Evolutionary conservation across 1,140 invertebrate species (phyloP), one percentile per base, ranked within the genome.

Genomic region (Panagrolaimus sp.): DNA sequence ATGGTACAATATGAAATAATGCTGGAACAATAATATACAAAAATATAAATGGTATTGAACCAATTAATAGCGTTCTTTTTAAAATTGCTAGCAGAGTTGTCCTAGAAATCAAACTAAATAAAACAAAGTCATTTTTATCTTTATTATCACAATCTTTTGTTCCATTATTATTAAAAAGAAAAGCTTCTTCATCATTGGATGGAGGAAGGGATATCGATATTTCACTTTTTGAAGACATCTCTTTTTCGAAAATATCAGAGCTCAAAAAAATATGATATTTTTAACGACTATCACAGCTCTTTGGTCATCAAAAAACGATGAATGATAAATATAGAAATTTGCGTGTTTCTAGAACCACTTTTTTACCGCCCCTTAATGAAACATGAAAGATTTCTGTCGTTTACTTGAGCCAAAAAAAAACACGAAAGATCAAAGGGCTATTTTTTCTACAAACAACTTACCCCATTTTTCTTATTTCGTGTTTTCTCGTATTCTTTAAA

Each of bases 1-100:
- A 47, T n/a, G 80, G 81, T 43, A 74, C 67, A 31, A 74, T 69
- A 46, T 76, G 82, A 63, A 83, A 69, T 13, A 79, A 64, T 23
- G 73, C 16, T 25, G 80, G 80, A 43, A 72, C 48, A n/a, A 71
- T 53, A 43, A 83, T 61, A 65, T 76, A 73, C 38, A 77, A 51
- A 16, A 70, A 61, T 23, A 81, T 31, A 27, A 79, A 38, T n/a
- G 76, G 77, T 45, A 80, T 5, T n/a, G 53, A 20, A 20, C 68
- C 67, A 38, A 43, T 23, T 20, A 47, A 45, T 23, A 66, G 42
- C 16, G 70, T 23, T 23, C 69, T 47, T 25, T 38, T 25, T 13
- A 71, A 47, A 38, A 71, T 53, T 20, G 51, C 51, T 11, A n/a
- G 2, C 7, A 38, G 7, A 38, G 31, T 38, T 38, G 31, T 38